Evolutionary conservation across 2,113 vertebrate species (phyloP).

Genomic region (Edolisoma coerulescens): DNA sequence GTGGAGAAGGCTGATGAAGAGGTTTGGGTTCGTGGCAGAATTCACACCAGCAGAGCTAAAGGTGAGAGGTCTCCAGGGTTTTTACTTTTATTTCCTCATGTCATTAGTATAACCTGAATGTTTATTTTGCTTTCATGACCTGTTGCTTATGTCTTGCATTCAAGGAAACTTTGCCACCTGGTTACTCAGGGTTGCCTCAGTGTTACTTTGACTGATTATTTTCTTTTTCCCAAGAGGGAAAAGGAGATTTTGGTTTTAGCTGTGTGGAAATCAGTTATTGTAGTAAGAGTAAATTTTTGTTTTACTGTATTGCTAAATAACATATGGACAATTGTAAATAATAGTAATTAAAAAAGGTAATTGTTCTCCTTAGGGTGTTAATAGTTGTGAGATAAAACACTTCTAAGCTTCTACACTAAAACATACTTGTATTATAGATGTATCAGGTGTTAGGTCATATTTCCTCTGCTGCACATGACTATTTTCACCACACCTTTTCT

Average conservation of each 20-base stretch:
- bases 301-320: neutral
- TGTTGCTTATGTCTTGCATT: neutral
- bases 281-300: neutral
- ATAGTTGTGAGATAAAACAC: neutral
- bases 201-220: neutral
- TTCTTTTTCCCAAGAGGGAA: neutral
- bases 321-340: neutral
- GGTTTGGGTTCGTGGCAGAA: conserved; percentile 92
- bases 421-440: neutral
- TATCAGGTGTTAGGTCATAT: neutral
- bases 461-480: neutral
- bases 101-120: neutral
- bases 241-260: neutral
- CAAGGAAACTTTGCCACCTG: neutral
- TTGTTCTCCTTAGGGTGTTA: neutral
- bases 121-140: neutral
- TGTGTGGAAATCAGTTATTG: neutral
- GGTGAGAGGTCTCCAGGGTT: conserved; percentile 75
- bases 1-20: conserved; percentile 85
- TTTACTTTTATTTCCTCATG: neutral
- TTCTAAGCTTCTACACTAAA: neutral
- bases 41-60: conserved; percentile 98
- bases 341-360: neutral
- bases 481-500: neutral
- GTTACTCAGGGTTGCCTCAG: neutral